Conservation (phyloP, 2,888 invertebrate genomes). For the Alentia gelatinosa region DNA sequence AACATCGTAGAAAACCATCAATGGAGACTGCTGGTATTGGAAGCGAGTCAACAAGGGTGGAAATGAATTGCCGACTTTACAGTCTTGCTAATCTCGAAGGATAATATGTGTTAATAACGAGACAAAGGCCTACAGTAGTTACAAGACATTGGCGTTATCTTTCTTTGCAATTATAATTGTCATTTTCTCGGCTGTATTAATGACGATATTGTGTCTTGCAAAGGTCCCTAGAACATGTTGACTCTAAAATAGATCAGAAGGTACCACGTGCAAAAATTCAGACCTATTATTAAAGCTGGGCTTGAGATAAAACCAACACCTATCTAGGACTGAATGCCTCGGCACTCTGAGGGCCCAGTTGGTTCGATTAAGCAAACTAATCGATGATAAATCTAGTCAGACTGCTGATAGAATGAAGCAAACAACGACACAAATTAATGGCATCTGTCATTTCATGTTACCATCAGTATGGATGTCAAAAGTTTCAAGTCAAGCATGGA, state of each 20-base stretch:
- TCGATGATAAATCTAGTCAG: neutral
- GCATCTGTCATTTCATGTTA: neutral
- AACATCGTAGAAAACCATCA: neutral
- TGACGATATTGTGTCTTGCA: too few species aligned
- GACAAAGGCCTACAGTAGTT: neutral
- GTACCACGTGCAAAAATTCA: too few species aligned
- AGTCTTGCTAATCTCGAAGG: neutral
- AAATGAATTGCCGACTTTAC: too few species aligned
- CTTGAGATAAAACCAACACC: too few species aligned
- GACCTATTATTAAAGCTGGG: too few species aligned
- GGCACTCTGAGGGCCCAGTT: too few species aligned
- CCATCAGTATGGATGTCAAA: neutral
- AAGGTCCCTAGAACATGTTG: too few species aligned
- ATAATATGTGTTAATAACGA: neutral
- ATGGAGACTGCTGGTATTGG: too few species aligned
- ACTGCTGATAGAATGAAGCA: too few species aligned
- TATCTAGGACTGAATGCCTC: too few species aligned
- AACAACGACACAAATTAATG: neutral
- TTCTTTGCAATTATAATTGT: neutral
- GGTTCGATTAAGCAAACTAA: neutral
- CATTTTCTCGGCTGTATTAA: neutral
- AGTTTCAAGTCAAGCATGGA: neutral
- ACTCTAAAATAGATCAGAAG: constrained; percentile 1
- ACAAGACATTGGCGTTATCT: too few species aligned
- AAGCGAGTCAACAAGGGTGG: too few species aligned